Base-by-base conservation (phyloP, 2,797 vertebrate species). In the Sebastes melanostomus region DNA sequence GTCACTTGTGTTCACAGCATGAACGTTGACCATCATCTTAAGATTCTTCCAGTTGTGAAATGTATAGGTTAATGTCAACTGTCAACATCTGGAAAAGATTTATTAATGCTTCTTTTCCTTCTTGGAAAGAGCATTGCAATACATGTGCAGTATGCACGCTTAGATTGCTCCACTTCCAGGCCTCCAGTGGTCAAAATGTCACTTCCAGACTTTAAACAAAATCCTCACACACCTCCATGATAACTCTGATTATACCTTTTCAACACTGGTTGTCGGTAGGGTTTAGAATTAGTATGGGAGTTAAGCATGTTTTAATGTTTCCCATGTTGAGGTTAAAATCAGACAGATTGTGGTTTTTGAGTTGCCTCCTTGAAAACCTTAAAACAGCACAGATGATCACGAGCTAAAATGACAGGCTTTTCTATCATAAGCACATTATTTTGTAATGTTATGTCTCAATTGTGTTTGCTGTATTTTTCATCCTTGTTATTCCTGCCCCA, bases 11-110 rank as follows among this genome's bases (percentile, higher is more conserved):
- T 63, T 66, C 8, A 32, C 54, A 38, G 30, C 52, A 25, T 66
- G 66, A 78, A 66, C 32, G 27, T 16, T 78, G 42, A 55, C n/a
- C 52, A 18, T 25, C 14, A 18, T 63, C 25, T 73, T 10, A 55
- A 67, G 11, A 68, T 50, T 61, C 50, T 25, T 65, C 10, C 34
- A 78, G 20, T 69, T 78, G 38, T 54, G 60, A 69, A 78, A 82
- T 54, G 16, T 42, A 36, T 10, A 18, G 29, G 54, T 59, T 42
- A 66, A 25, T 56, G 30, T 30, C 20, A 14, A 4, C 60, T 58
- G 18, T 61, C n/a, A 32, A 55, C 16, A 29, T 20, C 14, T n/a
- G 24, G 11, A 29, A 63, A n/a, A 50, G 4, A 66, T 72, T 12
- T 13, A 72, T 32, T 12, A 5, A 29, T 50, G 22, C 4, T 20